Conservation (phyloP, 2,797 vertebrate species). For the Streptopelia turtur region DNA sequence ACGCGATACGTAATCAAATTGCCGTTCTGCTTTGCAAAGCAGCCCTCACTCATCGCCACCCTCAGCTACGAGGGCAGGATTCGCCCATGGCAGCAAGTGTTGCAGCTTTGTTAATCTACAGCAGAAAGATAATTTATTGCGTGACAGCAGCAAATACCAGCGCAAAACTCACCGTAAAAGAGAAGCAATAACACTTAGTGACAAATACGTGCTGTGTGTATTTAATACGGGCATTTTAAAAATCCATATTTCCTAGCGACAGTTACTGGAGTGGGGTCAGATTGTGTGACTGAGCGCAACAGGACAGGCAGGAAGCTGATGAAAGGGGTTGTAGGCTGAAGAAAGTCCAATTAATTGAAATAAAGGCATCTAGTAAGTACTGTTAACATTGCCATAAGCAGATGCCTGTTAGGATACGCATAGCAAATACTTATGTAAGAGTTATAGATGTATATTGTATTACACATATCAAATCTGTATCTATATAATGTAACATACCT, state of each 20-base stretch:
- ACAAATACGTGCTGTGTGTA: background rate
- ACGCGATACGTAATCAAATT: background rate
- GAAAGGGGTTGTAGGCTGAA: background rate
- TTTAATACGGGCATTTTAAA: background rate
- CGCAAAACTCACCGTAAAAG: background rate
- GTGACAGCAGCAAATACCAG: background rate
- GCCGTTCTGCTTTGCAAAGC: conserved; percentile 24
- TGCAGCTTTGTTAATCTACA: conserved; percentile 21
- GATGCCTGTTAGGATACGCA: background rate
- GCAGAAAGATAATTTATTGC: conserved; percentile 37
- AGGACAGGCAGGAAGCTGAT: background rate
- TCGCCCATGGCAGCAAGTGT: background rate
- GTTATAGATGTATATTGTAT: background rate
- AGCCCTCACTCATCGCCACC: conserved; percentile 27
- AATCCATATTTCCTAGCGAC: background rate
- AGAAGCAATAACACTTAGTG: background rate
- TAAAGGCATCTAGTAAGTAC: background rate
- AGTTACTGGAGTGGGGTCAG: background rate
- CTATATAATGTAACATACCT: background rate
- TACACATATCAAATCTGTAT: background rate
- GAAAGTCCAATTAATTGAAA: background rate
- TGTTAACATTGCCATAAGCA: background rate
- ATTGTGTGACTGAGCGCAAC: background rate
- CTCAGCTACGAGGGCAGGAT: background rate
- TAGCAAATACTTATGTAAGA: background rate